A percentile compares a stretch with the other conserved stretches of the same genome.
These are phyloP conservation scores for Agriopis marginaria DNA, from an alignment of 2,888 invertebrate species.

Conservation along the genomic window DNA sequence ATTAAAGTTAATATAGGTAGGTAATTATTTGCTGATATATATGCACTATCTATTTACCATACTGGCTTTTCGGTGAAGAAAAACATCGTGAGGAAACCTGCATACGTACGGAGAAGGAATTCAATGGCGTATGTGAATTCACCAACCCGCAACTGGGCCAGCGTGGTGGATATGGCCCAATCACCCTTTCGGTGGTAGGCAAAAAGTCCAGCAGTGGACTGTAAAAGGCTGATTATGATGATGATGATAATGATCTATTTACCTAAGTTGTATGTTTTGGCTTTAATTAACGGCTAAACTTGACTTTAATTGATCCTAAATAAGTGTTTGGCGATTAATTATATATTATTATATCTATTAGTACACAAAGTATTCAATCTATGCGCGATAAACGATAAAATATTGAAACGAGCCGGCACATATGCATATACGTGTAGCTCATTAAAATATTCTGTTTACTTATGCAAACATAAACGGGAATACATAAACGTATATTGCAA, in stretches of 20 bases:
- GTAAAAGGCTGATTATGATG: no score
- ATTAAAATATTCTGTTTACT: slow-evolving; percentile 44
- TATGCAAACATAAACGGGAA: slow-evolving; percentile 55
- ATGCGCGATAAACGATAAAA: slow-evolving; percentile 4
- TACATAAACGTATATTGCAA: slow-evolving; percentile 76
- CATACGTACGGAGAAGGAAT: no score
- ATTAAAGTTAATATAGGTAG: no score
- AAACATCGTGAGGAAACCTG: no score
- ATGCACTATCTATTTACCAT: neutral
- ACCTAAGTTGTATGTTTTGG: neutral
- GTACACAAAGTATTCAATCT: neutral
- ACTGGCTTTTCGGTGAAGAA: no score
- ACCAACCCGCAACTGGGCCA: no score
- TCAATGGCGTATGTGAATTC: no score
- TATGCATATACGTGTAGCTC: slow-evolving; percentile 31
- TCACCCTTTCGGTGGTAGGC: no score
- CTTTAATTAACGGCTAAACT: neutral
- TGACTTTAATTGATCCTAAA: neutral
- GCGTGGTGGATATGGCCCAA: no score
- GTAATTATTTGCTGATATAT: no score
- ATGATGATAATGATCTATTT: no score
- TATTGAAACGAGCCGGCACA: slow-evolving; percentile 21
- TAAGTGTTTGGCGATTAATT: slow-evolving; percentile 8
- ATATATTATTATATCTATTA: slow-evolving; percentile 3
- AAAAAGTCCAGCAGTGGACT: no score